Evolutionary conservation across 2,888 invertebrate genomes (phyloP).

Genomic region (Melinopterus prodromus): DNA sequence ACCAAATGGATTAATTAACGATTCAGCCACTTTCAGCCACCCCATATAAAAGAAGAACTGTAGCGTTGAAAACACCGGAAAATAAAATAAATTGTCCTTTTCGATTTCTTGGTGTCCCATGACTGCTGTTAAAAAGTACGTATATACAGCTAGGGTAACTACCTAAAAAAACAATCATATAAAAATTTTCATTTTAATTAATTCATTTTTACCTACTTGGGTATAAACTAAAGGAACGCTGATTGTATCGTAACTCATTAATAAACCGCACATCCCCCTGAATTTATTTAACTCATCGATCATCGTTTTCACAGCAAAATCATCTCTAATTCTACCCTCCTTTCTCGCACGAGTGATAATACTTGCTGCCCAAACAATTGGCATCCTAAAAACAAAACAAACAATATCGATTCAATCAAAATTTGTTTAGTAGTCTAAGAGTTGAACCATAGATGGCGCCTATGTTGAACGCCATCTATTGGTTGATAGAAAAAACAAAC

Average conservation of each 20-base stretch:
- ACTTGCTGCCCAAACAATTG: constrained; percentile 91
- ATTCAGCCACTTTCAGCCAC: constrained; percentile 92
- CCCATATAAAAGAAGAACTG: constrained; percentile 91
- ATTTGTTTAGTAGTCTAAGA: neutral
- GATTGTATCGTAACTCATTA: constrained; percentile 81
- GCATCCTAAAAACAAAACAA: constrained; percentile 65
- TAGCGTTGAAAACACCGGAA: constrained; percentile 88
- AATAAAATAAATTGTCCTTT: constrained; percentile 70
- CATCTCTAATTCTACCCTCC: constrained; percentile 88
- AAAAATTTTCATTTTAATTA: constrained; percentile 16
- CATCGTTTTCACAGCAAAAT: constrained; percentile 92
- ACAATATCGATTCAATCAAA: constrained; percentile 34
- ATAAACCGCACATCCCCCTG: constrained; percentile 78
- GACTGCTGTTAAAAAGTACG: constrained; percentile 87
- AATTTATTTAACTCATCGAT: constrained; percentile 88
- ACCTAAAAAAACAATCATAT: constrained; percentile 57
- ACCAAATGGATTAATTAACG: constrained; percentile 90
- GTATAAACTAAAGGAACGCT: constrained; percentile 85
- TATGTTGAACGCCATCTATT: neutral
- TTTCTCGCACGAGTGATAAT: constrained; percentile 90
- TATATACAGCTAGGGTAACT: constrained; percentile 91
- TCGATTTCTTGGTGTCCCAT: constrained; percentile 91
- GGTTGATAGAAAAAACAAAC: constrained; percentile 24
- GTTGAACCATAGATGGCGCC: neutral
- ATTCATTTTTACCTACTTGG: constrained; percentile 63